Base-by-base conservation (phyloP, 2,113 vertebrate genomes). In the Ornithorhynchus anatinus region DNA sequence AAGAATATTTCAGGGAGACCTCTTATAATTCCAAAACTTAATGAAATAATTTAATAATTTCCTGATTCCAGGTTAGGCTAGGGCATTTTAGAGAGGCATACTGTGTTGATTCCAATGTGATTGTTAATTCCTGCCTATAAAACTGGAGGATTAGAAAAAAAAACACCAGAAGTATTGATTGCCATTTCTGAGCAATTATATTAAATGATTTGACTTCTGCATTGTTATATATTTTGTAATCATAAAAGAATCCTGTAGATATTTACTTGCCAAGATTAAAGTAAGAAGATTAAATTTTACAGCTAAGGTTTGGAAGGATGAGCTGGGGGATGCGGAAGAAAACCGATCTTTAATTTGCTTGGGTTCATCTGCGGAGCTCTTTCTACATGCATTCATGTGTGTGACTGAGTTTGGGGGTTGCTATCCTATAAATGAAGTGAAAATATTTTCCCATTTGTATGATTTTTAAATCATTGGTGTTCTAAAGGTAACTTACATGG, bases 21-120 rank as follows among this genome's bases (percentile, higher is more conserved):
- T 80, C 37, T 65, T 73, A 72, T 75, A 70, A 51, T 59, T 54
- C 44, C 50, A 67, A 79, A 81, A 79, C 52, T 40, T 56, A n/a
- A 37, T 58, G 48, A 61, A 81, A 73, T 23, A 56, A 29, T 69
- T n/a, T 73, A 81, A 73, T 23, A 56, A 29, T 69, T n/a, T 73
- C 32, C 61, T 33, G 4, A 2, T 56, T 72, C 29, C 38, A 56
- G 50, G 54, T 69, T 53, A 73, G 60, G 52, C 11, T n/a, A 63
- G 57, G 56, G 20, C 39, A 56, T n/a, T 45, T 1, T 45, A 22
- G n/a, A 44, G 14, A 44, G 33, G 45, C 38, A 44, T 43, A 65
- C 40, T 22, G 59, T 48, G 78, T 77, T n/a, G 16, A 4, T 42
- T 7, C 17, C 44, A 23, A 4, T 15, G 37, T 39, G n/a, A 35